These are phyloP conservation scores for Podarcis siculus DNA, from an alignment of 2,797 vertebrate species.

Conservation along the genomic window DNA sequence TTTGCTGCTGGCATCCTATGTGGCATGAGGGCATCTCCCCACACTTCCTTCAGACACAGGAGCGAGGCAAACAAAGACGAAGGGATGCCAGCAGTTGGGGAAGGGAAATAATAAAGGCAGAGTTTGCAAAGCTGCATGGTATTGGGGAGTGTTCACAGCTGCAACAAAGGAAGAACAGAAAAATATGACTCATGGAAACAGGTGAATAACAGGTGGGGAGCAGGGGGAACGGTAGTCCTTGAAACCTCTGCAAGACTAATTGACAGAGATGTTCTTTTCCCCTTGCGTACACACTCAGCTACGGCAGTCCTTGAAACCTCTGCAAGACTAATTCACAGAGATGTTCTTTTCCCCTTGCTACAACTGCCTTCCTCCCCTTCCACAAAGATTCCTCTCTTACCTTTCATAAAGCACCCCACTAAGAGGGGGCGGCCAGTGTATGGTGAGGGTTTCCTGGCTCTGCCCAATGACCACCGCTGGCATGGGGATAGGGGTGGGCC, in stretches of 20 bases:
- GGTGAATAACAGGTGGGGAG: no score
- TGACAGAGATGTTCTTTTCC: neutral
- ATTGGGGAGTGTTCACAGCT: neutral
- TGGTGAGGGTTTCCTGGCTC: constrained; percentile 82
- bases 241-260: neutral
- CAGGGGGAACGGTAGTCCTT: neutral
- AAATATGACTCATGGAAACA: neutral
- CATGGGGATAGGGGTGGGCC: constrained; percentile 86
- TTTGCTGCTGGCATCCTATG: neutral
- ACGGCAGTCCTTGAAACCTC: neutral
- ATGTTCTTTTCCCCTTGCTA: neutral
- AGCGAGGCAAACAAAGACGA: neutral
- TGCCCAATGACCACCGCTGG: constrained; percentile 88
- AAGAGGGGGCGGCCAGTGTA: constrained; percentile 91
- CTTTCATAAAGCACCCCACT: constrained; percentile 89
- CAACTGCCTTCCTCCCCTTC: neutral
- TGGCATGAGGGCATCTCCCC: neutral
- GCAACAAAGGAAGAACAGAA: neutral
- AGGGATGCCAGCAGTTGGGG: neutral
- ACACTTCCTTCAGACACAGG: neutral
- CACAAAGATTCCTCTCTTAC: constrained; percentile 69
- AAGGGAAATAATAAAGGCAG: neutral
- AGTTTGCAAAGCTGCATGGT: neutral
- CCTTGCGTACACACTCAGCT: no score
- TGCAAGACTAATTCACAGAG: neutral